Base-by-base conservation (phyloP, 1,140 invertebrate species). In the Drosophila mayri region DNA sequence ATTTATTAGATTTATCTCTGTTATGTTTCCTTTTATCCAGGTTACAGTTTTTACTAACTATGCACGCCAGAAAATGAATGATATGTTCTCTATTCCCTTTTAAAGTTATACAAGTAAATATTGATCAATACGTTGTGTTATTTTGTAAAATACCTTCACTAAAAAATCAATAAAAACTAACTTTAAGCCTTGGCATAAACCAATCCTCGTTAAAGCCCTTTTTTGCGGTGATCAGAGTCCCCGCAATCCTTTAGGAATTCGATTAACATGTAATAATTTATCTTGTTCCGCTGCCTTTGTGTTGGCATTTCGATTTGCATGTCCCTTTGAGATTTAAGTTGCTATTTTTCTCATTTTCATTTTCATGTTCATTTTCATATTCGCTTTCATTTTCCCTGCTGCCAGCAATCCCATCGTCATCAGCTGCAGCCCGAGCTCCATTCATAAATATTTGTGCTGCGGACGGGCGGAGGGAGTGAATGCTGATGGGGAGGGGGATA, bases 191-290 rank as follows among this genome's bases (percentile, higher is more conserved):
- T 28, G 22, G 46, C 18, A 20, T 22, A 37, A 62, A 35, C 25
- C 25, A n/a, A 25, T 43, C 7, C 6, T 12, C 12, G 22, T 25
- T 37, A 8, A 18, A 35, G 12, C 41, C 62, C 35, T 30, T 64
- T 66, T 40, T 30, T 28, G n/a, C n/a, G 32, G 38, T 41, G 35
- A 47, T 54, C 70, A 40, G 37, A 52, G 40, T 30, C 3, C 28
- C 25, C n/a, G 25, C 44, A 67, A 60, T 81, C 49, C 47, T 35
- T 22, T 8, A 46, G 66, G 57, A 78, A 82, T 78, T 74, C 67
- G 74, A 82, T 82, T 82, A 46, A 43, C 63, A 75, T 62, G 70
- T 73, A 66, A 83, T 82, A 83, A 83, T 82, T 82, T 66, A 77
- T 82, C 81, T 82, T 82, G 54, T 41, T 52, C 60, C 64, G 40